Percentiles rank a stretch among this genome's conserved stretches.
phyloP scores from a whole-genome alignment of 2,113 vertebrate genomes.

The Oryzias curvinotus region DNA sequence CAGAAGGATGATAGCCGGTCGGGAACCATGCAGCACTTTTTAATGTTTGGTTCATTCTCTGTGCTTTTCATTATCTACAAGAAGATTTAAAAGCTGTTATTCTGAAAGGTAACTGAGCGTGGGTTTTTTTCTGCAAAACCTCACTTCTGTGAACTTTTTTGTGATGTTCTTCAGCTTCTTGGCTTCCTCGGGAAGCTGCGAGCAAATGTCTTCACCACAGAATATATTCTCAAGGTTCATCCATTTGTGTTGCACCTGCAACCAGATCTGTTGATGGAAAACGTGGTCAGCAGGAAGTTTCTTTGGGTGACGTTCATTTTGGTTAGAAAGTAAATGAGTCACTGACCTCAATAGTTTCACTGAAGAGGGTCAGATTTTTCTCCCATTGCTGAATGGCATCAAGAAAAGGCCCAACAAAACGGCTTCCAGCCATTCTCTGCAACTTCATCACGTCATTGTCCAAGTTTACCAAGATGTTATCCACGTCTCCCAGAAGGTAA shows the following conservation, averaged over 20 bases:
- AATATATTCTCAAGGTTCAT: conserved; percentile 98
- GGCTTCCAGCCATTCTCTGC: conserved; percentile 90
- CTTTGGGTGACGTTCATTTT: not conserved
- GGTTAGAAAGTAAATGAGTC: not conserved
- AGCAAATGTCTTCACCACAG: conserved; percentile 88
- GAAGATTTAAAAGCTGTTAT: not conserved
- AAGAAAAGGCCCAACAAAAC: conserved; percentile 92
- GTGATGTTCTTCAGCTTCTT: conserved; percentile 92
- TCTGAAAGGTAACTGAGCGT: not conserved
- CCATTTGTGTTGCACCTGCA: conserved; percentile 95
- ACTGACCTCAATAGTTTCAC: conserved; percentile 92
- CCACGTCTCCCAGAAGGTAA: conserved; percentile 85
- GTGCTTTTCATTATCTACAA: conserved; percentile 90
- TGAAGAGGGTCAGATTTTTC: conserved; percentile 88
- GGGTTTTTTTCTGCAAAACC: conserved; percentile 33
- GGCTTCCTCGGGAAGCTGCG: conserved; percentile 90
- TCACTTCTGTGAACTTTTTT: conserved; percentile 85
- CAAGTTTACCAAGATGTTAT: conserved; percentile 87
- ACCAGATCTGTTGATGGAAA: conserved; percentile 82
- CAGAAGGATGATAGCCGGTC: conserved; percentile 85
- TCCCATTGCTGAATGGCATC: conserved; percentile 86
- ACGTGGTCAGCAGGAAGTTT: not conserved
- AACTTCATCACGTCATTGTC: conserved; percentile 90
- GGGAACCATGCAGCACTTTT: conserved; percentile 83
- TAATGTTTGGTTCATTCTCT: conserved; percentile 82